Conservation (phyloP, 2,113 vertebrate species). For the Poeciliopsis retropinna region DNA sequence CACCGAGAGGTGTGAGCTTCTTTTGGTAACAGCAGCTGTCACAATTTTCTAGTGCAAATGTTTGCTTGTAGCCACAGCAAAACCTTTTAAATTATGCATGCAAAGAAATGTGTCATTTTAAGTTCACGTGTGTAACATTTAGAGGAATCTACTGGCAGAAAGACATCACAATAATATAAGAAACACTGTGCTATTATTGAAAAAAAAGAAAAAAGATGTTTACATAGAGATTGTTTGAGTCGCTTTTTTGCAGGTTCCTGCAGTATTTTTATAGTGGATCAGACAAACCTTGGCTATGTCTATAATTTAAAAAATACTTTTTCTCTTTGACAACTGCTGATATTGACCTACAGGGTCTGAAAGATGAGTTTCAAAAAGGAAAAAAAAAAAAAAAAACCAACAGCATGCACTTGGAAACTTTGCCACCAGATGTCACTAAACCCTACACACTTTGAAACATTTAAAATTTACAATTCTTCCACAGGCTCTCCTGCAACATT, state of each 20-base stretch:
- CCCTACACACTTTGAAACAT: neutral
- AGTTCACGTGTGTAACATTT: conserved; percentile 1
- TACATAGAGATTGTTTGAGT: neutral
- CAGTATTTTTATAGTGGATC: neutral
- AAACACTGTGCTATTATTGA: neutral
- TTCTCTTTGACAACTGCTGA: neutral
- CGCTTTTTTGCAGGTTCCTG: neutral
- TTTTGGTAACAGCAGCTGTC: conserved; percentile 65
- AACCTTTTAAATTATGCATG: conserved; percentile 57
- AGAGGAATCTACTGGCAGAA: conserved; percentile 1
- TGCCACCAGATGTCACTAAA: conserved; percentile 12
- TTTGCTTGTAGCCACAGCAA: conserved; percentile 43
- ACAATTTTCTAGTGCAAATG: conserved; percentile 66
- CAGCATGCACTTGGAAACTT: neutral
- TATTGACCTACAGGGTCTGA: neutral
- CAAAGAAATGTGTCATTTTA: conserved; percentile 36
- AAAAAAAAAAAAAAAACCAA: neutral
- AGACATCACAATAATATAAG: neutral
- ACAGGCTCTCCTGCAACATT: conserved; percentile 61
- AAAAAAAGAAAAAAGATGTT: neutral
- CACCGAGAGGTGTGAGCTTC: conserved; percentile 53
- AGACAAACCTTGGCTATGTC: neutral
- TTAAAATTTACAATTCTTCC: conserved; percentile 32
- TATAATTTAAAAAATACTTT: neutral
- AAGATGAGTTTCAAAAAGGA: neutral